Percentiles rank a stretch among this genome's conserved stretches.
Conservation (phyloP, 2,797 vertebrate species). For the Smutsia gigantea region DNA sequence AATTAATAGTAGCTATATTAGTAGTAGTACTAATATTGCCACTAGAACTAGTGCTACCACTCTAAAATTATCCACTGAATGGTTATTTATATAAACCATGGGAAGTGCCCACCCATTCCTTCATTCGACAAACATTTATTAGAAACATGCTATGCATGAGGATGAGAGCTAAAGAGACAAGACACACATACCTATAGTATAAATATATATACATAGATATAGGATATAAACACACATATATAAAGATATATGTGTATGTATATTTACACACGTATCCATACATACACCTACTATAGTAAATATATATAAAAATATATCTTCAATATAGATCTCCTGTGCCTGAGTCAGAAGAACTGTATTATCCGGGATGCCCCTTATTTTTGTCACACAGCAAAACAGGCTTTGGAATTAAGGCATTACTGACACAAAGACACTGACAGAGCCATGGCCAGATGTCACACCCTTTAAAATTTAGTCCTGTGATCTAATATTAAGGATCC, state of each 20-base stretch:
- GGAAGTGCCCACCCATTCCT: neutral
- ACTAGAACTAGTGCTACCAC: neutral
- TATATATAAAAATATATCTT: neutral
- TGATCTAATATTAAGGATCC: slow-evolving; percentile 75
- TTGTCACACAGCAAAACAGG: neutral
- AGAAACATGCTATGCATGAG: neutral
- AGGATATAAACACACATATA: neutral
- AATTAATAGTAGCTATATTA: neutral
- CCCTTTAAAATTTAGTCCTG: slow-evolving; percentile 83
- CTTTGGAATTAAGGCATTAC: slow-evolving; percentile 70
- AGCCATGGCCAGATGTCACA: slow-evolving; percentile 78
- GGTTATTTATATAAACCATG: neutral
- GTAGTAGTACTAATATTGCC: neutral
- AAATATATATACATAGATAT: neutral
- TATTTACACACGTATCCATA: neutral
- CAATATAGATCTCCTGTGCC: neutral
- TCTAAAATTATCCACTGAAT: neutral
- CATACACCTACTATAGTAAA: neutral
- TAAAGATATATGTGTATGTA: neutral
- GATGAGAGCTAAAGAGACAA: slow-evolving; percentile 19
- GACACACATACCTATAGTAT: neutral
- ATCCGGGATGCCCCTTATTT: neutral
- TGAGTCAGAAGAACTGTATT: neutral
- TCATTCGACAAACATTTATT: neutral
- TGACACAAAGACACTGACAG: slow-evolving; percentile 77